Conservation (phyloP, 2,797 vertebrate genomes). For the Danio tinwini region DNA sequence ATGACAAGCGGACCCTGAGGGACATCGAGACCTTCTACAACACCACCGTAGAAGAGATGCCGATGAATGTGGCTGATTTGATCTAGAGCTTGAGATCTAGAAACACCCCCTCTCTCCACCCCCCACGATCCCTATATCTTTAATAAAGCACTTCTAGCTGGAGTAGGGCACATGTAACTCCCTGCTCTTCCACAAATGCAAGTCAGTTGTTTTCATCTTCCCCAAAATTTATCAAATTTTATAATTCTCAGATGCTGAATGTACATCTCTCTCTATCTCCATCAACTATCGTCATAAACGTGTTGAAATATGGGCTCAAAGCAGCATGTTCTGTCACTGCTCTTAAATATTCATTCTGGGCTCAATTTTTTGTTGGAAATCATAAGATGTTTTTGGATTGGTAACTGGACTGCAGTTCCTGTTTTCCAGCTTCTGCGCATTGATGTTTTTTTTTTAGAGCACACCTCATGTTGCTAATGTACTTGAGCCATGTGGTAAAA, state of each 20-base stretch:
- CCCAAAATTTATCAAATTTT: background rate
- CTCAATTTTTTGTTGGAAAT: background rate
- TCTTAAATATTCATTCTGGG: slow-evolving; percentile 5
- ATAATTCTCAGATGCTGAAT: slow-evolving; percentile 22
- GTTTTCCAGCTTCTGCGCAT: slow-evolving; percentile 23
- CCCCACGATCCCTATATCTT: slow-evolving; percentile 1
- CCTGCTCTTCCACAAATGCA: slow-evolving; percentile 6
- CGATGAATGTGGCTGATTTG: slow-evolving; percentile 92
- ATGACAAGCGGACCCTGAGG: slow-evolving; percentile 88
- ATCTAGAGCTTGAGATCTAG: slow-evolving; percentile 75
- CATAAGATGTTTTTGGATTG: background rate
- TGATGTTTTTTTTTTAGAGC: slow-evolving; percentile 20
- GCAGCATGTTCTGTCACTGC: slow-evolving; percentile 8
- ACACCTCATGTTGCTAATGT: slow-evolving; percentile 11
- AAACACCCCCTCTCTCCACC: slow-evolving; percentile 24
- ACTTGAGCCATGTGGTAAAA: slow-evolving; percentile 16
- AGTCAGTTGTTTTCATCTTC: background rate
- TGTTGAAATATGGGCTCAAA: slow-evolving; percentile 14
- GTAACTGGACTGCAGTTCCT: slow-evolving; percentile 9
- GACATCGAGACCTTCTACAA: slow-evolving; percentile 96
- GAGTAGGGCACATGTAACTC: slow-evolving; percentile 18
- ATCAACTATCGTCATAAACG: slow-evolving; percentile 12
- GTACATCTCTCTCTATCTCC: slow-evolving; percentile 23
- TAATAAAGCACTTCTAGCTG: slow-evolving; percentile 25
- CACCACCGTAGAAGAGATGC: slow-evolving; percentile 93